phyloP scores from a whole-genome alignment of 2,113 vertebrate species.

The Origma solitaria region DNA sequence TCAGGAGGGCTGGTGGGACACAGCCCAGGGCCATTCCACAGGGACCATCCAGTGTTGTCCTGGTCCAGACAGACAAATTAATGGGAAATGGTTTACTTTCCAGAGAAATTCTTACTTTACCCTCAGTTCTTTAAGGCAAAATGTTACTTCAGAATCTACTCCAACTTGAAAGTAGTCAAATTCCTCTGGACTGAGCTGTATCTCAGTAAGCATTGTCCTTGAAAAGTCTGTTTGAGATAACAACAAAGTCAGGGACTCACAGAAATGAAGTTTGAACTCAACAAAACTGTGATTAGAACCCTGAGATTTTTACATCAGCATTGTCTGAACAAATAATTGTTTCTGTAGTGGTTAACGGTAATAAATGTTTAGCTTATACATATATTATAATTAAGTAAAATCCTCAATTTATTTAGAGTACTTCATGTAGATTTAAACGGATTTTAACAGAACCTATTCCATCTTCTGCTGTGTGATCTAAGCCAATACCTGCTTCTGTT shows the following conservation, averaged over 20 bases:
- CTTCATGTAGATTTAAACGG: neutral
- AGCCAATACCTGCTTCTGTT: neutral
- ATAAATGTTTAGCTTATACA: neutral
- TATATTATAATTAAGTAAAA: neutral
- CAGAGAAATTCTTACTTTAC: constrained; percentile 70
- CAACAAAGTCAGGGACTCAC: neutral
- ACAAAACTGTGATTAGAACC: neutral
- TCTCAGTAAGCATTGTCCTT: constrained; percentile 80
- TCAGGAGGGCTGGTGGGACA: neutral
- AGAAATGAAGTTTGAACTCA: neutral
- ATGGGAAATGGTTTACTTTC: neutral
- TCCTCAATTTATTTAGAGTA: neutral
- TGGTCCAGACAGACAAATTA: neutral
- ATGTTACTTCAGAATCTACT: constrained; percentile 86
- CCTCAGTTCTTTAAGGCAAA: constrained; percentile 94
- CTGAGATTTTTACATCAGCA: neutral
- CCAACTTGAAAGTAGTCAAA: constrained; percentile 90
- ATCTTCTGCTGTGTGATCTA: neutral
- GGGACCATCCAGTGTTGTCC: neutral
- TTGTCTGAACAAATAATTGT: neutral
- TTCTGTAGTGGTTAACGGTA: neutral
- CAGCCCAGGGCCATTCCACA: neutral
- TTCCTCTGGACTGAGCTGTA: constrained; percentile 83
- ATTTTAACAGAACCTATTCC: neutral
- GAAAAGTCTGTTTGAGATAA: constrained; percentile 71